A percentile compares a stretch with the other conserved stretches of the same genome.
Evolutionary conservation across 2,797 vertebrate genomes (phyloP).

Genomic region (Neoniphon sammara): DNA sequence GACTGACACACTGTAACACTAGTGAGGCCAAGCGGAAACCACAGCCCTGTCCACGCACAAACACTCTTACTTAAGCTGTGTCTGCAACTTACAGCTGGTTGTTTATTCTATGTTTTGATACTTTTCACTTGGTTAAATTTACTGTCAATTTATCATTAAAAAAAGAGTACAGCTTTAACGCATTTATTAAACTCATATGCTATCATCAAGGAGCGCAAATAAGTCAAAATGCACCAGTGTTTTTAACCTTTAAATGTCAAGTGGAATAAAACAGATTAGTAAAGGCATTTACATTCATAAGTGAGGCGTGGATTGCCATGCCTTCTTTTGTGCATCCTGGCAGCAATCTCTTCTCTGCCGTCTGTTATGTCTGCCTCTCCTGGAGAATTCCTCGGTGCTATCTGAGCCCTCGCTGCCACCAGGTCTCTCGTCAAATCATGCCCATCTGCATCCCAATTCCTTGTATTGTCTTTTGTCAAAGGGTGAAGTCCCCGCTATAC

Average conservation of each 20-base stretch:
- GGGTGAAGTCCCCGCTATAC: slow-evolving; percentile 15
- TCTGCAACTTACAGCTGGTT: slow-evolving; percentile 15
- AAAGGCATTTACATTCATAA: neutral
- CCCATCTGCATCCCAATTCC: slow-evolving; percentile 55
- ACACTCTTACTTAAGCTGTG: slow-evolving; percentile 26
- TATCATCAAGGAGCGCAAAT: neutral
- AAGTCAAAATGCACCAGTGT: neutral
- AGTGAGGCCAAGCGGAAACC: slow-evolving; percentile 35
- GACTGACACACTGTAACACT: slow-evolving; percentile 20
- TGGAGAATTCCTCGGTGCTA: slow-evolving; percentile 25
- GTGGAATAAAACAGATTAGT: neutral
- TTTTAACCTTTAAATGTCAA: neutral
- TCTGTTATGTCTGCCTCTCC: slow-evolving; percentile 17
- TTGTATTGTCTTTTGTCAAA: slow-evolving; percentile 52
- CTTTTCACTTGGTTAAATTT: too few relatives aligned
- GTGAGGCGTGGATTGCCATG: neutral
- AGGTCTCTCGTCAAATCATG: slow-evolving; percentile 22
- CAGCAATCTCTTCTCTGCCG: neutral
- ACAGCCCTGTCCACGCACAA: slow-evolving; percentile 36
- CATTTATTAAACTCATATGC: neutral
- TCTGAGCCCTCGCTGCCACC: slow-evolving; percentile 31
- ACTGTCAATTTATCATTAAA: too few relatives aligned
- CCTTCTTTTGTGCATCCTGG: neutral
- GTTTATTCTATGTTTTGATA: too few relatives aligned
- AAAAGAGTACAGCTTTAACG: too few relatives aligned